Evolutionary conservation across 2,113 vertebrate genomes (phyloP), one percentile per base, ranked within the genome.

Genomic region (Eupsittula cactorum): DNA sequence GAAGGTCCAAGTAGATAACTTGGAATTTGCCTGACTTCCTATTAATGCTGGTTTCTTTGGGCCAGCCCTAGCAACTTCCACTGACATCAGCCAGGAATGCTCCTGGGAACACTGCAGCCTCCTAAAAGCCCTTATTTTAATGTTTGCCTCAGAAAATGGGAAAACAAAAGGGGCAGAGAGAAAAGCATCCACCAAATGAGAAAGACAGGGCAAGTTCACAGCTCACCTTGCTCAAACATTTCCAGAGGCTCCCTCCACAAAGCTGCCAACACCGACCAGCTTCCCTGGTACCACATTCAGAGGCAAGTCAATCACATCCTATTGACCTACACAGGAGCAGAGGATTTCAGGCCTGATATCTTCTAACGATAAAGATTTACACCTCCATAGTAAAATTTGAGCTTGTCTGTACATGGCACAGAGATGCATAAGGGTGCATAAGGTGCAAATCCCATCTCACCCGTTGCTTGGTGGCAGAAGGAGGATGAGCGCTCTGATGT

Each of bases 241-340:
- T 57, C 27, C 59, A 80, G 68, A 24, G 60, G 19, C 53, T 77
- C 17, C 57, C 29, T 17, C 35, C 55, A 44, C 15, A 25, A 41
- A 89, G 41, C 28, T 71, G 47, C 42, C 47, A n/a, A 47, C 29
- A 67, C 41, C 1, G 1, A 8, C 11, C 1, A 2, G 3, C 33
- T 39, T 69, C 46, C 60, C 28, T 16, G 10, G 39, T 14, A 65
- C 28, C 14, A 28, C 20, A 44, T 31, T 21, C 47, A 81, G 35
- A 62, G 29, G 19, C 0, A 4, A 63, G 41, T 12, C 81, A 65
- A 62, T 35, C 11, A 35, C 71, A 44, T 23, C 75, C 27, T 7
- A 74, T 41, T 0, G 0, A 21, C 16, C n/a, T 42, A 2, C 1
- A 2, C 9, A 24, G 19, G 14, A 80, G 33, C 39, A 55, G 42